Evolutionary conservation across 2,888 invertebrate genomes (phyloP).

Genomic region (Creontiades dilutus): DNA sequence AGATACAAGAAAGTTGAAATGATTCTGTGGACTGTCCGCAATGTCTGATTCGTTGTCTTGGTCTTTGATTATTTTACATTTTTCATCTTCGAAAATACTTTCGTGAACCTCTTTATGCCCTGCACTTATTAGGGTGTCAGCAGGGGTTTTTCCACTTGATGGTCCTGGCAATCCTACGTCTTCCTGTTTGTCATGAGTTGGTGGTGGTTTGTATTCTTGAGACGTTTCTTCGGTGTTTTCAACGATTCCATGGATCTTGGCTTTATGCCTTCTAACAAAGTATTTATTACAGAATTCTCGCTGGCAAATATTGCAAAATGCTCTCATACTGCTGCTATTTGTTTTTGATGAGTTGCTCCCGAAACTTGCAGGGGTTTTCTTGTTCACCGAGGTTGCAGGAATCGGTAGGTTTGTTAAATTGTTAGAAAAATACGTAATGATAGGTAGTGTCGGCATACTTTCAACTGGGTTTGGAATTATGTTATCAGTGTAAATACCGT

Average conservation of each 20-base stretch:
- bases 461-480: conserved; percentile 73
- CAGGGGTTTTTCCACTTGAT: conserved; percentile 48
- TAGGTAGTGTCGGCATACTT: conserved; percentile 74
- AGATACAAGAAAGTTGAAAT: conserved; percentile 71
- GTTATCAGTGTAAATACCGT: conserved; percentile 90
- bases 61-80: conserved; percentile 70
- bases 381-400: conserved; percentile 65
- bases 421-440: conserved; percentile 75
- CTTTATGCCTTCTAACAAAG: conserved; percentile 93
- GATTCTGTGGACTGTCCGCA: conserved; percentile 70
- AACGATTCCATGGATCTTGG: conserved; percentile 92
- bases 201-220: conserved; percentile 74
- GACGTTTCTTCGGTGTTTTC: conserved; percentile 73
- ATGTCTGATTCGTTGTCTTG: conserved; percentile 72
- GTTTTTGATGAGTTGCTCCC: conserved; percentile 64
- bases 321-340: conserved; percentile 79
- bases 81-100: conserved; percentile 70
- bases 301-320: conserved; percentile 95
- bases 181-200: conserved; percentile 67
- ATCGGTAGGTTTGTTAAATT: conserved; percentile 70
- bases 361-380: conserved; percentile 63
- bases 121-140: conserved; percentile 17
- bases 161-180: conserved; percentile 73
- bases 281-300: conserved; percentile 96
- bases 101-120: conserved; percentile 66